Evolutionary conservation across 1,140 invertebrate species (phyloP).

Genomic region (Stegodyphus mimosarum): DNA sequence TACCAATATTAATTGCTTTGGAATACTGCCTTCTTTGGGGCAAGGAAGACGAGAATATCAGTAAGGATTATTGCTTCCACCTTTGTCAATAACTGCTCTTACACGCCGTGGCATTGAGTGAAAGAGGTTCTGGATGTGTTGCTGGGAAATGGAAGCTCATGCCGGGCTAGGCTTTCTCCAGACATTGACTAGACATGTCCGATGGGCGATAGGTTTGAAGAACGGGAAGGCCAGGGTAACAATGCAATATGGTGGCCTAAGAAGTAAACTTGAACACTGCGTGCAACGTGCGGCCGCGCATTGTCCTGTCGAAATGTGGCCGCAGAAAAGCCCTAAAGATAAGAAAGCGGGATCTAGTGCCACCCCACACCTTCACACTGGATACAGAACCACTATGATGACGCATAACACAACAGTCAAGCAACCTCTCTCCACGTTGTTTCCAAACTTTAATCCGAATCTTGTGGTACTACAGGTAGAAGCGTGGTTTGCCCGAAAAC

Average conservation of each 20-base stretch:
- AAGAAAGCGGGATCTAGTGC: background rate
- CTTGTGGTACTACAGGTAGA: background rate
- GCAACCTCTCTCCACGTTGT: background rate
- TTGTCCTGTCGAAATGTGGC: background rate
- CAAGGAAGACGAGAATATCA: too few relatives aligned
- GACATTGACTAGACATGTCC: too few relatives aligned
- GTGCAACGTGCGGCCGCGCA: background rate
- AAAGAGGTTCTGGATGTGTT: too few relatives aligned
- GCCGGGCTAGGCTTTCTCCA: too few relatives aligned
- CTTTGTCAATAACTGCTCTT: too few relatives aligned
- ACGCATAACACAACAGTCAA: background rate
- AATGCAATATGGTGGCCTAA: background rate
- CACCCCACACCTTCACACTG: background rate
- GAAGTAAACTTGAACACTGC: background rate
- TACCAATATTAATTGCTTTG: too few relatives aligned
- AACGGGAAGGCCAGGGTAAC: too few relatives aligned
- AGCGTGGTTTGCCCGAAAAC: background rate
- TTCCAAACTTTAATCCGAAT: background rate
- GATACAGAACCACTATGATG: background rate
- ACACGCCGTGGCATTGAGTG: too few relatives aligned
- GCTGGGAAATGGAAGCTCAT: too few relatives aligned
- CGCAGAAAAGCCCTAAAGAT: background rate
- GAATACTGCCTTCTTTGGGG: too few relatives aligned
- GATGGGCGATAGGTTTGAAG: too few relatives aligned
- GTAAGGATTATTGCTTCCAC: too few relatives aligned